These are phyloP conservation scores for Benthosema pterotum DNA, from an alignment of 2,797 vertebrate species.

Conservation along the genomic window DNA sequence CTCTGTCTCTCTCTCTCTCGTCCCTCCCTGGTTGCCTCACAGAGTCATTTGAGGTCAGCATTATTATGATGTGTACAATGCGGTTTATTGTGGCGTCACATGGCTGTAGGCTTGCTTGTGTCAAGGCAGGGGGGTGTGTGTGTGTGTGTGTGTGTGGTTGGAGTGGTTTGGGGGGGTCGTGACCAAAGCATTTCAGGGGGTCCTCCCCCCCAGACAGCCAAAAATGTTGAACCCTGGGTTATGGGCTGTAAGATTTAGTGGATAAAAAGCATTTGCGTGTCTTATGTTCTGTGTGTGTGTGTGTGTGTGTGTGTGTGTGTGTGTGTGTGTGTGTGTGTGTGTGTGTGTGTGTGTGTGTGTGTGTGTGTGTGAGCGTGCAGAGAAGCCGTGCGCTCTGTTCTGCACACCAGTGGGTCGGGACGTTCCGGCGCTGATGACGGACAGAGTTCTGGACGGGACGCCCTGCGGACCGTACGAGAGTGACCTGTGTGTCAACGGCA, in stretches of 20 bases:
- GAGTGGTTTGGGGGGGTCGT: too few species aligned
- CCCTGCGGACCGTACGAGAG: slow-evolving; percentile 93
- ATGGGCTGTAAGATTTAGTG: too few species aligned
- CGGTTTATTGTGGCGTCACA: neutral
- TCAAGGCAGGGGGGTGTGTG: too few species aligned
- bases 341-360: slow-evolving; percentile 8
- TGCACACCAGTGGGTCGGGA: slow-evolving; percentile 90
- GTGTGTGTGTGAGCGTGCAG: slow-evolving; percentile 69
- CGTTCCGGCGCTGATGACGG: slow-evolving; percentile 85
- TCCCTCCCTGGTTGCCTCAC: neutral
- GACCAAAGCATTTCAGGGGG: too few species aligned
- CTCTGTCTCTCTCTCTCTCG: neutral
- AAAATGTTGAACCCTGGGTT: too few species aligned
- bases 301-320: neutral
- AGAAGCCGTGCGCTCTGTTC: slow-evolving; percentile 92
- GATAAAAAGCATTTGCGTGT: neutral
- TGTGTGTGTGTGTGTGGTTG: too few species aligned
- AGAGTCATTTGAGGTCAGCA: neutral
- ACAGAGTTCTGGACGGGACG: slow-evolving; percentile 93
- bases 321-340: slow-evolving; percentile 8
- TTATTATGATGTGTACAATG: neutral
- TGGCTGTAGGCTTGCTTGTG: neutral
- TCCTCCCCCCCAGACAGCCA: too few species aligned
- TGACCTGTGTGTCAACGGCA: slow-evolving; percentile 93
- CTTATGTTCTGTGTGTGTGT: slow-evolving; percentile 7